A percentile compares a stretch with the other conserved stretches of the same genome.
Conservation (phyloP, 1,140 invertebrate genomes). For the Brachionus sp. region DNA sequence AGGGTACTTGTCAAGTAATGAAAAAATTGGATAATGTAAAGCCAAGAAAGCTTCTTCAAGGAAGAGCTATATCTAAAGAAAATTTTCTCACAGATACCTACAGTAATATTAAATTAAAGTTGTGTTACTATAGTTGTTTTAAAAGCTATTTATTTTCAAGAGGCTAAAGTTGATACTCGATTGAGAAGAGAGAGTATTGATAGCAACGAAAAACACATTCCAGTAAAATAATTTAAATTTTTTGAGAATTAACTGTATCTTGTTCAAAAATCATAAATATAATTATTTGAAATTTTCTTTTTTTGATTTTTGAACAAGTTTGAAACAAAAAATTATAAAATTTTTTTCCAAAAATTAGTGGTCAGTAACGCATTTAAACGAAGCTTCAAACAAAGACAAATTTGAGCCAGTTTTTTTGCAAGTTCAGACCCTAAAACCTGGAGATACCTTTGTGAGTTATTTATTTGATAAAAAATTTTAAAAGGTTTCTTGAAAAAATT, state of each 20-base stretch:
- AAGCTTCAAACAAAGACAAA: not conserved
- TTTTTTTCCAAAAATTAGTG: not conserved
- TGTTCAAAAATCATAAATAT: too few relatives aligned
- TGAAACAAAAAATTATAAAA: too few relatives aligned
- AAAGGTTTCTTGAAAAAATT: not conserved
- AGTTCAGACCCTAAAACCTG: conserved; percentile 21
- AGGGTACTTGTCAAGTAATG: conserved; percentile 43
- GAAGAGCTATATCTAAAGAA: conserved; percentile 16
- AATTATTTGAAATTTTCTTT: too few relatives aligned
- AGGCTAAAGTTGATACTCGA: not conserved
- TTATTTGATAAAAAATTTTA: not conserved
- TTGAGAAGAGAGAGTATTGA: not conserved
- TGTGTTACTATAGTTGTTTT: not conserved
- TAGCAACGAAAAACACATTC: not conserved
- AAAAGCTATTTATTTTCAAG: not conserved
- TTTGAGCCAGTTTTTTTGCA: conserved; percentile 32
- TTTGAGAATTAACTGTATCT: not conserved
- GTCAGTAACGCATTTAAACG: conserved; percentile 25
- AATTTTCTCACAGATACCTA: conserved; percentile 13
- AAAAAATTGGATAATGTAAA: conserved; percentile 37
- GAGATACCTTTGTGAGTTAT: conserved; percentile 37
- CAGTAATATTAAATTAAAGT: not conserved
- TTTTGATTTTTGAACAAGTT: too few relatives aligned
- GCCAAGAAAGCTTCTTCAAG: not conserved
- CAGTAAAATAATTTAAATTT: not conserved